These are phyloP conservation scores for Andrena camellia DNA, from an alignment of 2,888 invertebrate genomes.

Conservation along the genomic window DNA sequence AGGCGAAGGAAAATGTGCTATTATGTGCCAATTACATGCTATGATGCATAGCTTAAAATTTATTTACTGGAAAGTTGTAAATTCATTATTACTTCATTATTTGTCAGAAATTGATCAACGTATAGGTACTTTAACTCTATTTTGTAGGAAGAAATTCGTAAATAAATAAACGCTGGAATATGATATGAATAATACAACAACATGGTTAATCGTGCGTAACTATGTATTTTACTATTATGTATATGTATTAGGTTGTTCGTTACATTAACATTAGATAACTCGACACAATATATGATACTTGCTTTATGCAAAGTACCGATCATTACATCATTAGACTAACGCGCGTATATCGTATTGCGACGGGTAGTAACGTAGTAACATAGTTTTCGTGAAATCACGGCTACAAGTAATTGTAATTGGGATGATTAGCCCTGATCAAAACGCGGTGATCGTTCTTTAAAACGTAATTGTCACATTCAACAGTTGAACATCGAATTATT, in stretches of 20 bases:
- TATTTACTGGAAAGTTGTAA: too few species aligned
- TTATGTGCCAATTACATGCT: too few species aligned
- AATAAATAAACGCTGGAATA: too few species aligned
- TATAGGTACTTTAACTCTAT: too few species aligned
- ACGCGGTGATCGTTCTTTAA: background rate
- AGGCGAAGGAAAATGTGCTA: too few species aligned
- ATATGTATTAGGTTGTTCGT: background rate
- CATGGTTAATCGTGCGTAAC: background rate
- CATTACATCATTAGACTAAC: conserved; percentile 30
- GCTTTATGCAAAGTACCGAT: background rate
- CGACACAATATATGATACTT: background rate
- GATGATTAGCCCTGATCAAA: conserved; percentile 16
- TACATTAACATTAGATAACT: conserved; percentile 1
- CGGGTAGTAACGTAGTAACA: background rate
- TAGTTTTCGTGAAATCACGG: conserved; percentile 4
- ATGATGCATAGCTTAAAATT: too few species aligned
- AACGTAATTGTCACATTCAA: background rate
- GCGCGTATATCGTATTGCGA: conserved; percentile 16
- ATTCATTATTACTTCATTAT: too few species aligned
- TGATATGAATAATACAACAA: background rate
- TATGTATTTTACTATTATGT: too few species aligned
- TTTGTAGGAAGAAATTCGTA: too few species aligned
- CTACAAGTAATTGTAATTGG: background rate
- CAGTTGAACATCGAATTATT: background rate
- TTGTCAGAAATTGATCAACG: too few species aligned